Conservation (phyloP, 2,113 vertebrate species). For the Phocoena phocoena region DNA sequence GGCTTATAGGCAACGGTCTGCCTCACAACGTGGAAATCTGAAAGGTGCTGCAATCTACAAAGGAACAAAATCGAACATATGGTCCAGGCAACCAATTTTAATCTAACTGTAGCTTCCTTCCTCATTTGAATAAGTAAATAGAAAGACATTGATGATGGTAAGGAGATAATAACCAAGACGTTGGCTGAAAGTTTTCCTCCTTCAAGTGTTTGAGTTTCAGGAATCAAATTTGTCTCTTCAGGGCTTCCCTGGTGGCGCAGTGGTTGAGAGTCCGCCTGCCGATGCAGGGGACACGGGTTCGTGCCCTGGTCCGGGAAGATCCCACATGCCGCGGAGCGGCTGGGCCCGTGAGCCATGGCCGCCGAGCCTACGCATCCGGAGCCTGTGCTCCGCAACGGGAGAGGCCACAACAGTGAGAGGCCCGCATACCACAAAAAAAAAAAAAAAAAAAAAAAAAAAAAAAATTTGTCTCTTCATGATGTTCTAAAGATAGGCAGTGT, state of each 20-base stretch:
- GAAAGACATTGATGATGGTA: neutral
- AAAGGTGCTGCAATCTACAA: neutral
- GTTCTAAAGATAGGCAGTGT: neutral
- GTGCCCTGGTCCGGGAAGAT: too few relatives aligned
- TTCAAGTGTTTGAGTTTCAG: neutral
- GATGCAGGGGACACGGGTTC: too few relatives aligned
- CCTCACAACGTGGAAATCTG: neutral
- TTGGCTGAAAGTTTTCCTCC: neutral
- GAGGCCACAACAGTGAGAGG: too few relatives aligned
- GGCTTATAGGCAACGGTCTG: neutral
- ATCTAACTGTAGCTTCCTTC: neutral
- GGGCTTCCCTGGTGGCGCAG: too few relatives aligned
- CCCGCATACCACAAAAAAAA: too few relatives aligned
- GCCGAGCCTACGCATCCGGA: too few relatives aligned
- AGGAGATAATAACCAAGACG: neutral
- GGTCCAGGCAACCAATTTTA: neutral
- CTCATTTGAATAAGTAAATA: neutral
- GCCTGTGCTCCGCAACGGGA: too few relatives aligned
- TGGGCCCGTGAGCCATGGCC: too few relatives aligned
- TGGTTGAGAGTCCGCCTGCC: too few relatives aligned
- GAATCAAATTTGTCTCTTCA: neutral
- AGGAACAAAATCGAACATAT: neutral
- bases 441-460: too few relatives aligned
- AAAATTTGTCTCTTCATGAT: neutral
- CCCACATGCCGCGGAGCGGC: too few relatives aligned